Evolutionary conservation across 2,797 vertebrate species (phyloP), one percentile per base, ranked within the genome.

Genomic region (Pterois miles): DNA sequence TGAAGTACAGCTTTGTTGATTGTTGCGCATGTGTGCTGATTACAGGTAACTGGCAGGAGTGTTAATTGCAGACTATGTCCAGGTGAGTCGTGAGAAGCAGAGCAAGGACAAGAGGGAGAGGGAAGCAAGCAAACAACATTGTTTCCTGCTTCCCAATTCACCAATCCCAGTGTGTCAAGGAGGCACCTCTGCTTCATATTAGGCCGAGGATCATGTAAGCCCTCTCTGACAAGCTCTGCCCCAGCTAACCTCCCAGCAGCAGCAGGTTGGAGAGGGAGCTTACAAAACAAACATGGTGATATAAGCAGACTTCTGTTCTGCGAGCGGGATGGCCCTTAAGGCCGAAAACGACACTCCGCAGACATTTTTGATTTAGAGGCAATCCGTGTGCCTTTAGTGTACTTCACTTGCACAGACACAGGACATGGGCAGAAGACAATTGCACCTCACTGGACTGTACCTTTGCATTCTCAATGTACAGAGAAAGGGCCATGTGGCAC

Each of bases 401-500:
- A 48, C 36, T 78, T 71, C 59, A 13, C 38, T 48, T 8, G 8
- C 43, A 74, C 4, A 68, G 48, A 56, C 23, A 78, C 1, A 63
- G 4, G 56, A 34, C 33, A 65, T 57, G 50, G 50, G 71, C 31
- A 58, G 67, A 76, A 77, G 50, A 80, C 27, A 56, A 59, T 78
- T 70, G 67, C 20, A 36, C 23, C 70, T 74, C 29, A 36, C 38
- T 63, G 31, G 86, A 96, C 96, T 25, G 5, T 93, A 99, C 97
- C 97, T 98, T 97, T 77, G 97, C 94, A 67, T 99, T 98, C 85
- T 98, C 92, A 79, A 98, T 96, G 86, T 97, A 99, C 33, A 97
- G 96, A 94, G 97, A 98, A 81, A 99, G 96, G 71, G 98, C 98
- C 97, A 98, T 0, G 98, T 97, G 67, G 98, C 97, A 64, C 94